Base-by-base conservation (phyloP, 2,113 vertebrate genomes). In the Strix uralensis region DNA sequence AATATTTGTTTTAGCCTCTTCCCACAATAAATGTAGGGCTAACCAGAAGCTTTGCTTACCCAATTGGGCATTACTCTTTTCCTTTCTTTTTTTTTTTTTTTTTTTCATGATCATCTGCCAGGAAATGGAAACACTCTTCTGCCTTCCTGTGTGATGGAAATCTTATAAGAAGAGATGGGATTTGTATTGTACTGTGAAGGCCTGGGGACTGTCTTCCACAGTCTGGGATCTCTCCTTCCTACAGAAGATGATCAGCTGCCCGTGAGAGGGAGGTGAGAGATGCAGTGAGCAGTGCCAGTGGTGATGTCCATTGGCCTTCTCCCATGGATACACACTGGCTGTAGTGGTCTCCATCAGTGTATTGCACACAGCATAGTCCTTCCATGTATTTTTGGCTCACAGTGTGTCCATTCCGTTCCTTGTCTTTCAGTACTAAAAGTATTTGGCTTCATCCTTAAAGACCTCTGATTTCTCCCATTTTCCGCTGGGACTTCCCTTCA, bases 201-300 rank as follows among this genome's bases (percentile, higher is more conserved):
- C 34, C 5, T 57, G 61, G 32, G 20, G 8, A 23, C 7, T 38
- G 13, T 30, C 5, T 52, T 51, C 38, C 81, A 57, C 10, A 40
- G 23, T 5, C 44, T 30, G 49, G 15, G 23, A 9, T 77, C 29
- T 78, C 49, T 78, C 34, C 36, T 55, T 20, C 44, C 63, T 42
- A 17, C 32, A 19, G 23, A 46, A 63, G 61, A 44, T n/a, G 73
- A 32, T 57, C 32, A 62, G 36, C 21, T 59, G 49, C 15, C 29
- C 0, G 0, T 25, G 34, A 38, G 11, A 52, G 9, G 61, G 38
- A 54, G 19, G 58, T 13, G 38, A 65, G 20, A n/a, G 29, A 13
- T 30, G 25, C 25, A 63, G 44, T 21, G 38, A 77, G 69, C 36
- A 30, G 25, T 36, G 49, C 20, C 75, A 27, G 23, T 27, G 44